Percentiles rank a stretch among this genome's conserved stretches.
phyloP scores from a whole-genome alignment of 2,888 invertebrate genomes.

The Drosophila pseudotakahashii region DNA sequence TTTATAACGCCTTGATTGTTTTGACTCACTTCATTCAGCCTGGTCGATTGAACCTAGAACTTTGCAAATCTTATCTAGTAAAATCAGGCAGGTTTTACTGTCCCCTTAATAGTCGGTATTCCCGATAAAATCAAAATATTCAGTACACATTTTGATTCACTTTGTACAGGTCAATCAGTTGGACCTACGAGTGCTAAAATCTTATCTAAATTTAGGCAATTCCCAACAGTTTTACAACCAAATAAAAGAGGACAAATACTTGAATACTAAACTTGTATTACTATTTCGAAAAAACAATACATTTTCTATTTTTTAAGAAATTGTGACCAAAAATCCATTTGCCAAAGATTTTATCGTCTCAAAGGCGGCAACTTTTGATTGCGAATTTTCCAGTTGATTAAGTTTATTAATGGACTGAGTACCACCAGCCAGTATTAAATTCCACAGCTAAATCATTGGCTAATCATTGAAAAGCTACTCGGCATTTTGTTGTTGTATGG shows the following conservation, averaged over 20 bases:
- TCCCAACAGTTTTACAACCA: neutral
- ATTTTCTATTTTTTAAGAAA: neutral
- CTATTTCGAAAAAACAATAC: neutral
- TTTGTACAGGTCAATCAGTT: neutral
- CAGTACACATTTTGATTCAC: neutral
- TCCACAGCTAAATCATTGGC: constrained; percentile 3
- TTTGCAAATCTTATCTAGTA: neutral
- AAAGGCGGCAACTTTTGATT: neutral
- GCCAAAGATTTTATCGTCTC: neutral
- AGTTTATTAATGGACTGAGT: neutral
- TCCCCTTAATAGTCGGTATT: neutral
- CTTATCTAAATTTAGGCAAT: neutral
- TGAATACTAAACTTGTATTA: too few relatives aligned
- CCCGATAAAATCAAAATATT: neutral
- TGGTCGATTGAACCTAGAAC: neutral
- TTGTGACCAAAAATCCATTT: neutral
- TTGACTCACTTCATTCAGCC: neutral
- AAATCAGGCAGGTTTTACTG: constrained; percentile 1
- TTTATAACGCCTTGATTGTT: neutral
- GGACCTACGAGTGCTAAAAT: neutral
- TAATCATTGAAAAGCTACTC: constrained; percentile 1
- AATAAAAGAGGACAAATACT: neutral
- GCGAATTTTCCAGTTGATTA: neutral
- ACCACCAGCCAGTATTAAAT: neutral
- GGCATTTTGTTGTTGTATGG: constrained; percentile 23